These are phyloP conservation scores for Pogoniulus pusillus DNA, from an alignment of 2,797 vertebrate genomes.

Conservation along the genomic window DNA sequence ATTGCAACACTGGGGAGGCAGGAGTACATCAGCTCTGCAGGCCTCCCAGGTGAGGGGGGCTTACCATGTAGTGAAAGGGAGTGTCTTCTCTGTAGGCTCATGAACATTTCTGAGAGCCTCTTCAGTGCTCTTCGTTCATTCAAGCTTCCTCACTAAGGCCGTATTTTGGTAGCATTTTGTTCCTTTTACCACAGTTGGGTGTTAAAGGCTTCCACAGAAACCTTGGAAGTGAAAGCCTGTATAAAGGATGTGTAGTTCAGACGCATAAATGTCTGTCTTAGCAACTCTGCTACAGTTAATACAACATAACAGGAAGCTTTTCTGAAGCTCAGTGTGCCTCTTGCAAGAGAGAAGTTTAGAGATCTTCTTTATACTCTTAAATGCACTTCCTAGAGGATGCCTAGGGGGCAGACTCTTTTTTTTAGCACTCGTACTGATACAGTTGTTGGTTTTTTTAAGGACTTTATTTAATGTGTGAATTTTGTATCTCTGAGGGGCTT, in stretches of 20 bases:
- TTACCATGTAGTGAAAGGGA: background rate
- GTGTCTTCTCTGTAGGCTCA: background rate
- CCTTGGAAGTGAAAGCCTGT: background rate
- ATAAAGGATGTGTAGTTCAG: background rate
- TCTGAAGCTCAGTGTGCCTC: background rate
- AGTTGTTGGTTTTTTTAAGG: background rate
- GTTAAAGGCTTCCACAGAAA: background rate
- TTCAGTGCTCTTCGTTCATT: background rate
- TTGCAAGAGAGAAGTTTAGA: background rate
- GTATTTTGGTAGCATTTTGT: background rate
- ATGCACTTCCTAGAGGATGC: background rate
- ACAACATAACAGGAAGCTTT: background rate
- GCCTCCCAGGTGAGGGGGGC: background rate
- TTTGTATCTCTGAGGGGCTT: background rate
- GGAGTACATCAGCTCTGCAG: background rate
- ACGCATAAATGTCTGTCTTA: background rate
- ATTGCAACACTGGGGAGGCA: background rate
- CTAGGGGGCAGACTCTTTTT: too few species aligned
- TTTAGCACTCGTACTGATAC: background rate
- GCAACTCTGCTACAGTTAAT: background rate
- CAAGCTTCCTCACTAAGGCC: background rate
- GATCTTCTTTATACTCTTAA: background rate
- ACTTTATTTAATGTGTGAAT: fast-evolving
- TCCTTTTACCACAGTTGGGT: background rate
- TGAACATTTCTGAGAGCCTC: background rate